phyloP scores from a whole-genome alignment of 2,113 vertebrate species.

The Lycocorax pyrrhopterus region DNA sequence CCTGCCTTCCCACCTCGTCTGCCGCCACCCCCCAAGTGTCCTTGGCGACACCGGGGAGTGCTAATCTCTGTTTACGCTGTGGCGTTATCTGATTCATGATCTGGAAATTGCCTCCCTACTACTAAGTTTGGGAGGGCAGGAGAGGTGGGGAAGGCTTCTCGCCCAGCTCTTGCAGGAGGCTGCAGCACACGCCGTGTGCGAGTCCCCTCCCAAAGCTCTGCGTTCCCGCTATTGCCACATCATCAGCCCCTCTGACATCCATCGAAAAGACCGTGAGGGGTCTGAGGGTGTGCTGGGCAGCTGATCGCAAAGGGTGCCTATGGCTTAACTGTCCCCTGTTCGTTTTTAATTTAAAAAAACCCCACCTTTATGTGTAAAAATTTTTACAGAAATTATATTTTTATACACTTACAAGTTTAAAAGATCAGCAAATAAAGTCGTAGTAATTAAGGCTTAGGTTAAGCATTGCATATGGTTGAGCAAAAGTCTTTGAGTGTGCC shows the following conservation, averaged over 20 bases:
- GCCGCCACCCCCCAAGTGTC: neutral
- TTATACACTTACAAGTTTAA: neutral
- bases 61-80: neutral
- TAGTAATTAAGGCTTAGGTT: neutral
- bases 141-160: neutral
- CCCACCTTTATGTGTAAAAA: too few species aligned
- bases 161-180: neutral
- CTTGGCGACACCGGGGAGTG: neutral
- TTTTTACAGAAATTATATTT: neutral
- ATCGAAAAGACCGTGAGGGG: neutral
- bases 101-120: neutral
- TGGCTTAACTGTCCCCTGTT: rapidly evolving
- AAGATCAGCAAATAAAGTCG: neutral
- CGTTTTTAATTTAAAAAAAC: rapidly evolving
- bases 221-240: conserved; percentile 64
- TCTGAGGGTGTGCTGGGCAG: neutral
- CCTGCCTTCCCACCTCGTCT: neutral
- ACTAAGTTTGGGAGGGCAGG: neutral
- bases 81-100: neutral
- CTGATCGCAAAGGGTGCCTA: neutral
- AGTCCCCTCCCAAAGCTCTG: neutral
- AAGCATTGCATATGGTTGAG: neutral
- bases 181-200: neutral
- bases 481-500: neutral
- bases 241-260: conserved; percentile 49